A percentile compares a stretch with the other conserved stretches of the same genome.
phyloP scores from a whole-genome alignment of 2,888 invertebrate species.

The Andrena dorsata region DNA sequence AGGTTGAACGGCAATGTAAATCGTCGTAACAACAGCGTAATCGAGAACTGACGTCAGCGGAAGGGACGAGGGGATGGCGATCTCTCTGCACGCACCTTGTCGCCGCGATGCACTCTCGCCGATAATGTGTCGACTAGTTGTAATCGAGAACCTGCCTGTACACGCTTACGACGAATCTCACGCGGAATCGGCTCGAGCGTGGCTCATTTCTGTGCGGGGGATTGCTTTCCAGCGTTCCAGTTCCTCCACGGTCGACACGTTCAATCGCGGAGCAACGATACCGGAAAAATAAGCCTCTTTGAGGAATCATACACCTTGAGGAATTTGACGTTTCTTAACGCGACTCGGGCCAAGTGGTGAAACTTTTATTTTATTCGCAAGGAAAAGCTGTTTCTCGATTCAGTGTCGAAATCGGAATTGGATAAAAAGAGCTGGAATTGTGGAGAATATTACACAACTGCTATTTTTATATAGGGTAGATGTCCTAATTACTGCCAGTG shows the following conservation, averaged over 20 bases:
- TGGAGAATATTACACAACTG: too few species aligned
- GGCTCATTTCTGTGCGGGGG: background rate
- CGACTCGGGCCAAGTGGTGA: too few species aligned
- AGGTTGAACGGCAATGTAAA: slow-evolving; percentile 28
- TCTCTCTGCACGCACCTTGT: slow-evolving; percentile 39
- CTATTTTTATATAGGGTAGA: too few species aligned
- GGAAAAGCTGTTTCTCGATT: too few species aligned
- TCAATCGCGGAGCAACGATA: background rate
- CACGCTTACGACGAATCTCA: slow-evolving; percentile 13
- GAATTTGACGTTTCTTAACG: too few species aligned
- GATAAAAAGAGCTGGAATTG: too few species aligned
- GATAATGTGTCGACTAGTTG: slow-evolving; percentile 47
- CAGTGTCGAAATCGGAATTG: too few species aligned
- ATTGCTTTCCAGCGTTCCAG: background rate
- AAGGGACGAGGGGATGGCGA: slow-evolving; percentile 21
- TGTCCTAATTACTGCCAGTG: too few species aligned
- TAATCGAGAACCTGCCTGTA: slow-evolving; percentile 35
- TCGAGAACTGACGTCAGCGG: slow-evolving; percentile 50
- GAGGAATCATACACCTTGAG: too few species aligned
- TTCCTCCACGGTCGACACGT: slow-evolving; percentile 7
- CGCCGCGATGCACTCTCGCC: slow-evolving; percentile 25
- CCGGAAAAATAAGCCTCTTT: background rate
- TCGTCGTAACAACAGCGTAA: slow-evolving; percentile 45
- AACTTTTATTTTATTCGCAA: too few species aligned
- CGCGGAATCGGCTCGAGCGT: slow-evolving; percentile 23